Percentiles rank a stretch among this genome's conserved stretches.
Conservation (phyloP, 2,797 vertebrate genomes). For the Phalanger gymnotis region DNA sequence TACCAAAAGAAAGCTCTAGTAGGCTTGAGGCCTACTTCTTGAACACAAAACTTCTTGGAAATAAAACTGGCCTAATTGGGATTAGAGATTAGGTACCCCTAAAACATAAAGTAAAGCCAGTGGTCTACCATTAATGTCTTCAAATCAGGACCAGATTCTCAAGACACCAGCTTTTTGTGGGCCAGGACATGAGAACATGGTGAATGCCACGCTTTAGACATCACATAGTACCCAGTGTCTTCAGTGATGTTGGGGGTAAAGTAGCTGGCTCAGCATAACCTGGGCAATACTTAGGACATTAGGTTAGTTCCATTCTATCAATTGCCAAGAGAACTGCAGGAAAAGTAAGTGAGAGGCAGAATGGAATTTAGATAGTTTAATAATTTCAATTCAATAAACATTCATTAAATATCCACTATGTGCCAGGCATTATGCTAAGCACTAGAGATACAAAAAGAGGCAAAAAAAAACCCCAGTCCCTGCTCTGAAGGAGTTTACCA, state of each 20-base stretch:
- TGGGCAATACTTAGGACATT: neutral
- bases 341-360: neutral
- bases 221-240: neutral
- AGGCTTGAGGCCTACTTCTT: too few relatives aligned
- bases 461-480: neutral
- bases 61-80: too few relatives aligned
- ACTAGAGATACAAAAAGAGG: neutral
- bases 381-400: neutral
- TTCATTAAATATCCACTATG: neutral
- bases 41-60: too few relatives aligned
- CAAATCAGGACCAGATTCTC: too few relatives aligned
- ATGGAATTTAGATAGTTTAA: neutral
- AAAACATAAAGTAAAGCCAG: too few relatives aligned
- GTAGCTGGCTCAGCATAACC: neutral
- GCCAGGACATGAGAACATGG: too few relatives aligned
- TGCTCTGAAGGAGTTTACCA: neutral
- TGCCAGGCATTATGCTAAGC: neutral
- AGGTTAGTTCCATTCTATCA: neutral
- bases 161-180: too few relatives aligned
- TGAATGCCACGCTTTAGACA: neutral
- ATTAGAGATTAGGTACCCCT: too few relatives aligned
- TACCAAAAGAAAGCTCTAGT: too few relatives aligned
- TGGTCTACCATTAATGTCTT: too few relatives aligned
- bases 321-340: neutral
- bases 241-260: too few relatives aligned